These are phyloP conservation scores for Notodonta dromedarius DNA, from an alignment of 2,888 invertebrate genomes.

Conservation along the genomic window DNA sequence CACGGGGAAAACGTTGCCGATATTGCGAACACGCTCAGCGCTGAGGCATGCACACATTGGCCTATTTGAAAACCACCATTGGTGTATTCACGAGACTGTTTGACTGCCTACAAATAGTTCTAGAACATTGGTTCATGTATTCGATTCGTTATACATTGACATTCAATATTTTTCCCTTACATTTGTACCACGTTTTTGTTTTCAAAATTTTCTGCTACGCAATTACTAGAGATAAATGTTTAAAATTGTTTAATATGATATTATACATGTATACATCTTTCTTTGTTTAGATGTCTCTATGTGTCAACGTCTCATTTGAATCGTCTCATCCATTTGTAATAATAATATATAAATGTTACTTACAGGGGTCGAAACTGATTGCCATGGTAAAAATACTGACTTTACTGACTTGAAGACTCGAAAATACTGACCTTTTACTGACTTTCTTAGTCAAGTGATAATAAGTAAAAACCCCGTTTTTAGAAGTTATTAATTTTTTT, in stretches of 20 bases:
- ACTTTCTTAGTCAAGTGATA: too few relatives aligned
- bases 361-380: too few relatives aligned
- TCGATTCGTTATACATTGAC: background rate
- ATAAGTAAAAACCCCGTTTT: too few relatives aligned
- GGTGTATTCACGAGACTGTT: conserved; percentile 2
- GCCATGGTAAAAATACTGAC: too few relatives aligned
- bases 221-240: background rate
- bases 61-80: background rate
- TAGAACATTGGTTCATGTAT: too few relatives aligned
- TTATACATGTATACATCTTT: background rate
- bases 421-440: too few relatives aligned
- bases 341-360: too few relatives aligned
- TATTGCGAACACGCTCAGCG: conserved; percentile 44
- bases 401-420: too few relatives aligned
- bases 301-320: too few relatives aligned
- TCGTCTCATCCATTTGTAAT: too few relatives aligned
- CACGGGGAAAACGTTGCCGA: conserved; percentile 74
- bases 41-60: conserved; percentile 26
- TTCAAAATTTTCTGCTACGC: background rate
- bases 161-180: background rate
- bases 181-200: background rate
- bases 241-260: background rate
- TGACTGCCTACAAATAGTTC: background rate
- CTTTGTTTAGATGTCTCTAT: background rate
- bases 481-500: too few relatives aligned